phyloP scores from a whole-genome alignment of 2,797 vertebrate genomes.

The Menidia menidia region DNA sequence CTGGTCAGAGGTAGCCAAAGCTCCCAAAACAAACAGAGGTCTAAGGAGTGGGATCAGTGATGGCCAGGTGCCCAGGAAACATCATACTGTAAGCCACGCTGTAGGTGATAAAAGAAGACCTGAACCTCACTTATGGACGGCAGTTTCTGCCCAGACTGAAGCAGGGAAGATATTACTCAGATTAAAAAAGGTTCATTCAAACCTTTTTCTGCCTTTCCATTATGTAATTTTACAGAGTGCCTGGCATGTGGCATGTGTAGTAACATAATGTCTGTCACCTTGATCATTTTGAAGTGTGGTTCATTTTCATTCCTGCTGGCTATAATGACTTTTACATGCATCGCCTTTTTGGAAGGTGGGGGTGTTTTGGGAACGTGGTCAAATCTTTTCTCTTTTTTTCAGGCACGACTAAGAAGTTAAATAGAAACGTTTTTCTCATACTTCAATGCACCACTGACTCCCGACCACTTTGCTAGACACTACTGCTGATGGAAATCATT shows the following conservation, averaged over 20 bases:
- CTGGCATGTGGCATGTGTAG: slow-evolving; percentile 60
- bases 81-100: slow-evolving; percentile 58
- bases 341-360: slow-evolving; percentile 68
- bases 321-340: slow-evolving; percentile 82
- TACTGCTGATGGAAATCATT: slow-evolving; percentile 49
- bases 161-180: slow-evolving; percentile 41
- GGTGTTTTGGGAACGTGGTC: slow-evolving; percentile 68
- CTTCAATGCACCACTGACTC: slow-evolving; percentile 56
- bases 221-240: slow-evolving; percentile 66
- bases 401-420: slow-evolving; percentile 66
- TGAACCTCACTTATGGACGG: slow-evolving; percentile 50
- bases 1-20: slow-evolving; percentile 77
- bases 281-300: slow-evolving; percentile 69
- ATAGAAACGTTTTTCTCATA: slow-evolving; percentile 69
- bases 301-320: slow-evolving; percentile 75
- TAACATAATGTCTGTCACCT: slow-evolving; percentile 78
- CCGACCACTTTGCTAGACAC: slow-evolving; percentile 53
- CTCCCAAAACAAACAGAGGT: slow-evolving; percentile 81
- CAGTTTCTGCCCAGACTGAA: slow-evolving; percentile 24
- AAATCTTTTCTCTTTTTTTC: slow-evolving; percentile 56
- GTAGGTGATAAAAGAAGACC: slow-evolving; percentile 63
- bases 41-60: slow-evolving; percentile 73
- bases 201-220: slow-evolving; percentile 68
- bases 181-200: slow-evolving; percentile 58
- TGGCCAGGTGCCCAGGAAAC: slow-evolving; percentile 75